Base-by-base conservation (phyloP, 2,888 invertebrate species). In the Sminthurinus aureus region DNA sequence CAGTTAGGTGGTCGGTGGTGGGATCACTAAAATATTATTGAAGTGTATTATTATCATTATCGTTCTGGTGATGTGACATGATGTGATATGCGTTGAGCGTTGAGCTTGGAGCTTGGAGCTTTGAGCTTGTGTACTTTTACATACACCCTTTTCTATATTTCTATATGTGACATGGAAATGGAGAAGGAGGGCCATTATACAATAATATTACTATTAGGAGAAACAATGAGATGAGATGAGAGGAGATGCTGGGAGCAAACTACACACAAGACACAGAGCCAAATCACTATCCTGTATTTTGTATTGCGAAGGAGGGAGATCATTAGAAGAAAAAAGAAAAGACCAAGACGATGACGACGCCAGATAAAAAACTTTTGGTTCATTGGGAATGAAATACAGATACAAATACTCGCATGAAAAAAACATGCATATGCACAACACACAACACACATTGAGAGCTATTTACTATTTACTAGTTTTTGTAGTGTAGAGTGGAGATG, bases 1-100 rank as follows among this genome's bases (percentile, higher is more conserved):
- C 69, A 82, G 74, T 82, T 82, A 82, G 82, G 82, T 82, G 82
- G 82, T 82, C 82, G 67, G 82, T 82, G 82, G 82, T 82, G 76
- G 67, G 76, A 76, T 82, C 82, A 82, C 79, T 79, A 79, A 79
- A 79, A 79, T 79, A 79, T 79, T 79, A 79, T 79, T 79, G 69
- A 79, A 73, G 50, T 18, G 51, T 51, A 69, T 73, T 69, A 38
- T 38, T 38, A 38, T 38, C 38, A 38, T 38, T 1, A 38, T 38
- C 38, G 3, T 38, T 1, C 3, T 38, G 1, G 38, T 38, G 38
- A 38, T 38, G 38, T 38, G 38, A 38, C 6, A 6, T 38, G 38
- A 38, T 6, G 6, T 38, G 38, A 38, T 4, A 38, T 38, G 38
- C 38, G 1, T 38, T 38, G 38, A 38, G 38, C 38, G 38, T 6